phyloP scores from a whole-genome alignment of 2,888 invertebrate species.

The Caenorhabditis imperialis region DNA sequence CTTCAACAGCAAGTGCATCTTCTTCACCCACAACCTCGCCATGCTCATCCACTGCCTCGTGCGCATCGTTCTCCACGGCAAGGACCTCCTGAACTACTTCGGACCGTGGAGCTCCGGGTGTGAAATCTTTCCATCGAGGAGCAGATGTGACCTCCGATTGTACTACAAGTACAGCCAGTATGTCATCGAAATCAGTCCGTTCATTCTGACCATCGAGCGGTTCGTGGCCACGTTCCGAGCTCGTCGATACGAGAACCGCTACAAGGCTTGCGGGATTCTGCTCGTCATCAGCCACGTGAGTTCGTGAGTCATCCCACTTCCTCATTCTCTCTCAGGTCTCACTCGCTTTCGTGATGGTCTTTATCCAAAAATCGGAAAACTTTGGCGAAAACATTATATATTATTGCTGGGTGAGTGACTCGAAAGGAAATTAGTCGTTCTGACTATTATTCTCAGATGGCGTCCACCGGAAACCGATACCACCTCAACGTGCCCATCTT shows the following conservation, averaged over 20 bases:
- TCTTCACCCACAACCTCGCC: conserved; percentile 22
- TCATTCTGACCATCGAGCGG: conserved; percentile 30
- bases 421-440: not conserved
- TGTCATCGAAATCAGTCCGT: conserved; percentile 23
- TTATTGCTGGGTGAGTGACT: conserved; percentile 26
- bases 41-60: conserved; percentile 19
- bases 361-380: conserved; percentile 1
- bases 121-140: conserved; percentile 32
- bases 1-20: conserved; percentile 40
- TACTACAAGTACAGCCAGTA: conserved; percentile 24
- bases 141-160: conserved; percentile 20
- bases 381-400: conserved; percentile 13
- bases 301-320: not conserved
- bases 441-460: conserved; percentile 9
- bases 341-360: conserved; percentile 4
- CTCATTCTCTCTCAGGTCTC: conserved; percentile 3
- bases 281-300: conserved; percentile 12
- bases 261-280: conserved; percentile 13
- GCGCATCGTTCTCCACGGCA: conserved; percentile 32
- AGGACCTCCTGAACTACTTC: conserved; percentile 36
- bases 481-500: conserved; percentile 3
- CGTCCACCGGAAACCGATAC: conserved; percentile 14
- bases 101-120: conserved; percentile 21
- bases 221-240: conserved; percentile 30
- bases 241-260: conserved; percentile 24